Conservation (phyloP, 2,888 invertebrate genomes). For the Lochmaea crataegi region DNA sequence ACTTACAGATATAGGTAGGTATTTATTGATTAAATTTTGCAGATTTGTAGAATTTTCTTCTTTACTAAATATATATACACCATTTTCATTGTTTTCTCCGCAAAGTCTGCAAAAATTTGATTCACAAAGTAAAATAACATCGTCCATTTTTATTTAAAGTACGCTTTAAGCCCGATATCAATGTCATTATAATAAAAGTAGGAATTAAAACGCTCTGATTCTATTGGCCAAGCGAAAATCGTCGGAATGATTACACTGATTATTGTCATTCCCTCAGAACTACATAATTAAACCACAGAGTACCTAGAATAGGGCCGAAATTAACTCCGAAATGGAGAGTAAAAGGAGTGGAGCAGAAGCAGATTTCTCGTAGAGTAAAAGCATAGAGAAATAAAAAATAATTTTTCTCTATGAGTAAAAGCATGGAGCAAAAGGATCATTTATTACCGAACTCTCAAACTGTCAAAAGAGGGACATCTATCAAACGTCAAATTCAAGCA, state of each 20-base stretch:
- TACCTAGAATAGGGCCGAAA: too few species aligned
- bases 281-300: too few species aligned
- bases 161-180: neutral
- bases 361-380: too few species aligned
- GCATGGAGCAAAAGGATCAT: too few species aligned
- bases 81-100: constrained; percentile 78
- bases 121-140: constrained; percentile 69
- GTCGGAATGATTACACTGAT: neutral
- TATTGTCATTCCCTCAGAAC: too few species aligned
- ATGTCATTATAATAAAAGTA: neutral
- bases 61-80: constrained; percentile 72
- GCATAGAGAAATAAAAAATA: too few species aligned
- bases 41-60: constrained; percentile 73
- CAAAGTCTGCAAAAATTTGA: constrained; percentile 81
- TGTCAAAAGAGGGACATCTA: too few species aligned
- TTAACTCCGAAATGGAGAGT: too few species aligned
- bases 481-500: too few species aligned
- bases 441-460: too few species aligned
- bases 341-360: too few species aligned
- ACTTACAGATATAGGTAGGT: constrained; percentile 79
- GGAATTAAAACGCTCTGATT: neutral
- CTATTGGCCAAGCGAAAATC: neutral
- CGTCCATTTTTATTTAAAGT: constrained; percentile 54
- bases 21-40: constrained; percentile 75
- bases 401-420: too few species aligned